Conservation (phyloP, 2,113 vertebrate species). For the Campylorhamphus procurvoides region DNA sequence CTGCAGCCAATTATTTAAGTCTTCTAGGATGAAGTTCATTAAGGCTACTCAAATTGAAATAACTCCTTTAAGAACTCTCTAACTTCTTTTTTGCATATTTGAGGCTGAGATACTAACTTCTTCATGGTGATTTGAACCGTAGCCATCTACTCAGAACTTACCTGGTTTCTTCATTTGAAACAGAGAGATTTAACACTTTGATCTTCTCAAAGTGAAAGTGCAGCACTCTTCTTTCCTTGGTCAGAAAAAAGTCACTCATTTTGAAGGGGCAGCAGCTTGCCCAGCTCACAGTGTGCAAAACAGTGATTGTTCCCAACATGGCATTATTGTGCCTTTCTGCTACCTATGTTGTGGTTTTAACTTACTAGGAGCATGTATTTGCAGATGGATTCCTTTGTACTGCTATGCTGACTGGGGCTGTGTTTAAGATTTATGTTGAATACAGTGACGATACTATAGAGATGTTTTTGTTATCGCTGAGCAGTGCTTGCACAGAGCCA, state of each 20-base stretch:
- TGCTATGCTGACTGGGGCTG: not conserved
- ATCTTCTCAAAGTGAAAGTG: not conserved
- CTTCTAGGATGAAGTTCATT: not conserved
- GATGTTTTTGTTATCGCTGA: not conserved
- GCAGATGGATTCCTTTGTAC: not conserved
- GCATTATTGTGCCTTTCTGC: not conserved
- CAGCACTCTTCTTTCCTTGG: not conserved
- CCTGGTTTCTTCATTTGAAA: not conserved
- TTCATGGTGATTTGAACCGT: not conserved
- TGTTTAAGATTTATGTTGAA: not conserved
- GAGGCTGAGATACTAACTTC: not conserved
- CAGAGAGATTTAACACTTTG: not conserved
- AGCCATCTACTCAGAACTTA: not conserved
- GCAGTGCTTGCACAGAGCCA: not conserved
- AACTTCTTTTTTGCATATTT: not conserved
- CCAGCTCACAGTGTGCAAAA: not conserved
- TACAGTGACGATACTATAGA: not conserved
- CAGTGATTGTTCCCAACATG: not conserved
- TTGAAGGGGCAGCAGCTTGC: not conserved
- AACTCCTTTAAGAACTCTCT: not conserved
- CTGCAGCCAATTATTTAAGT: not conserved
- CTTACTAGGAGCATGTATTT: not conserved
- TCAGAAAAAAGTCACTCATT: not conserved
- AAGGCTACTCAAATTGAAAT: not conserved
- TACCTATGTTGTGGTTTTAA: not conserved